Evolutionary conservation across 2,888 invertebrate genomes (phyloP), one percentile per base, ranked within the genome.

Genomic region (Epiblema foenella): DNA sequence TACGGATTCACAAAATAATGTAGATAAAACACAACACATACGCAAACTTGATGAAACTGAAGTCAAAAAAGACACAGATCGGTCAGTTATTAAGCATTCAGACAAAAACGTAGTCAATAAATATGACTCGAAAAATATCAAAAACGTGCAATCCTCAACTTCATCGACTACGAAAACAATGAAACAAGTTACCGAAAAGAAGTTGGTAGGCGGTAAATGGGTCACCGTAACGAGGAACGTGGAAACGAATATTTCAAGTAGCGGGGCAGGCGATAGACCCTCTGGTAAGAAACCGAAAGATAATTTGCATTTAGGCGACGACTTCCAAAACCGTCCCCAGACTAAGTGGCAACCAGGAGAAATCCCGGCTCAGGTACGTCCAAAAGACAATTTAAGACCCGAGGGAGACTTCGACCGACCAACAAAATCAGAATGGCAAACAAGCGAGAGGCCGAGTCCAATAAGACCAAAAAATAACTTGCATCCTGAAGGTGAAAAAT

Each of bases 351-450:
- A 74, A 67, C 91, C 92, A 49, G 90, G 84, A 11, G 90, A 91
- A 75, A 78, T 90, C 46, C 89, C 90, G 0, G 78, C 79, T 42
- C 90, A 85, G 69, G 86, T 83, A 15, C 83, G 82, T 57, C 94
- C 93, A 1, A 89, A 91, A 75, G 95, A 95, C 77, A 95, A 95
- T 78, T 84, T 95, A 0, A 87, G 87, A 71, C 93, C 94, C 0
- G 95, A 96, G 82, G 95, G 95, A 5, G 93, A 94, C 29, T 95
- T 96, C 76, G 92, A 94, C 69, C 89, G 89, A 73, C 92, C 91
- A 1, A 91, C 94, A 0, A 83, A 79, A 75, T 69, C 78, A 24
- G 79, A 84, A 73, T 89, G 81, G 82, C 75, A 70, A 68, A 73
- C 81, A 54, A 80, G 77, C 5, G 91, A 92, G 73, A 87, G 78